These are phyloP conservation scores for Reinhardtius hippoglossoides DNA, from an alignment of 2,113 vertebrate species.

Conservation along the genomic window DNA sequence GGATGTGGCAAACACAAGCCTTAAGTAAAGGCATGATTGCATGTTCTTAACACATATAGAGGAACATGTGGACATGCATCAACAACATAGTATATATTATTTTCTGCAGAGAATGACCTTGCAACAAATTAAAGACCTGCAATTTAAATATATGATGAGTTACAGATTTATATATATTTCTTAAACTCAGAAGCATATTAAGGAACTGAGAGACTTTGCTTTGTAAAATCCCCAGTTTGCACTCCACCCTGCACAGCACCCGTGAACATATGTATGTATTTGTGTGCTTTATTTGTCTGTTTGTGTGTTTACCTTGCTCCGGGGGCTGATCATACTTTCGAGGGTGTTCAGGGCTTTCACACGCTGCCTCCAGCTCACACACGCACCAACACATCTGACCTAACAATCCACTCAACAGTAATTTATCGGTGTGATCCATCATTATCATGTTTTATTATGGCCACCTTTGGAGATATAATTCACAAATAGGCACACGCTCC, in stretches of 20 bases:
- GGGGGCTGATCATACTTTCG: constrained; percentile 37
- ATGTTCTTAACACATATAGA: no score
- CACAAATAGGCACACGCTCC: constrained; percentile 74
- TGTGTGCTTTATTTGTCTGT: constrained; percentile 36
- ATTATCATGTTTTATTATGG: constrained; percentile 85
- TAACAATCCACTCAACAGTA: constrained; percentile 81
- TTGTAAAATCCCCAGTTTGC: neutral
- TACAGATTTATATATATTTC: neutral
- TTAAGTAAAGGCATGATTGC: no score
- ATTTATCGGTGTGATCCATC: constrained; percentile 83
- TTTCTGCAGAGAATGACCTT: neutral
- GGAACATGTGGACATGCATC: neutral
- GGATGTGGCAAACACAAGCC: no score
- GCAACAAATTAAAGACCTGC: neutral
- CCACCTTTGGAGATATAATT: constrained; percentile 80
- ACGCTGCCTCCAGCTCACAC: constrained; percentile 52
- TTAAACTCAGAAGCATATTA: neutral
- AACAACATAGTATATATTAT: neutral
- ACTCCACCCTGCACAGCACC: neutral
- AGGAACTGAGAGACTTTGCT: neutral
- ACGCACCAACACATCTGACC: constrained; percentile 65
- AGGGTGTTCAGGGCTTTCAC: constrained; percentile 53
- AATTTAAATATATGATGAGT: neutral
- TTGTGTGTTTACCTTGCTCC: constrained; percentile 46
- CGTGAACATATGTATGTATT: constrained; percentile 7